phyloP scores from a whole-genome alignment of 2,888 invertebrate species.

The Oscheius sp. region DNA sequence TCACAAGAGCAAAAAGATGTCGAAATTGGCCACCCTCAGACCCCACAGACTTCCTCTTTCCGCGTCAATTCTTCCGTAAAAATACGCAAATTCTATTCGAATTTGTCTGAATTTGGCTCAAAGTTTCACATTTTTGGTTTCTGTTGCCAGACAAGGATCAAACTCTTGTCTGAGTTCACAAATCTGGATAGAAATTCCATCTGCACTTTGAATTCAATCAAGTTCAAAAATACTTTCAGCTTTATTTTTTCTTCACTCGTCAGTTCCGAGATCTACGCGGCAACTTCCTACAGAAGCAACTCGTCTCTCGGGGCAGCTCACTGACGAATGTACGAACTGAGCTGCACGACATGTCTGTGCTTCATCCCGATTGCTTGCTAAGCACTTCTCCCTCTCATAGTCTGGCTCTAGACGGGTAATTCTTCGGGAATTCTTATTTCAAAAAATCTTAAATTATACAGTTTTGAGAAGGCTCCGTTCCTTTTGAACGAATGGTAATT shows the following conservation, averaged over 20 bases:
- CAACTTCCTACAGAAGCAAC: slow-evolving; percentile 46
- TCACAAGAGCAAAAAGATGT: no score
- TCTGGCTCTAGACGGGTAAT: not conserved
- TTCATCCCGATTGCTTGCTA: slow-evolving; percentile 6
- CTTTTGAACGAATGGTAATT: not conserved
- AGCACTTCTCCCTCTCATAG: not conserved
- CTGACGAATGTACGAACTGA: slow-evolving; percentile 20
- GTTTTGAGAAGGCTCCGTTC: not conserved
- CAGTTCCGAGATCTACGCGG: slow-evolving; percentile 65
- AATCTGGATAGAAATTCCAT: no score
- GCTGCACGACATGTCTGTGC: slow-evolving; percentile 16
- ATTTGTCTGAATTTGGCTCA: no score
- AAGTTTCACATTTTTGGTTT: no score
- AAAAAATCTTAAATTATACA: not conserved
- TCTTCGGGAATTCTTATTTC: not conserved
- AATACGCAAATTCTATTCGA: no score
- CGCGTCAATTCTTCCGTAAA: no score
- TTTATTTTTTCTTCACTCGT: slow-evolving; percentile 69
- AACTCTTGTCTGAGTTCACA: no score
- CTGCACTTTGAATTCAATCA: no score
- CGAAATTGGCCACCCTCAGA: no score
- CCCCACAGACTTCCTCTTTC: no score
- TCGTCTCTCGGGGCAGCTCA: slow-evolving; percentile 5
- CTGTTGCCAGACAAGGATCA: no score
- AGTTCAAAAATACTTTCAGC: slow-evolving; percentile 41